Evolutionary conservation across 1,140 invertebrate species (phyloP).

Genomic region (Brachionus asplanchnoidis): DNA sequence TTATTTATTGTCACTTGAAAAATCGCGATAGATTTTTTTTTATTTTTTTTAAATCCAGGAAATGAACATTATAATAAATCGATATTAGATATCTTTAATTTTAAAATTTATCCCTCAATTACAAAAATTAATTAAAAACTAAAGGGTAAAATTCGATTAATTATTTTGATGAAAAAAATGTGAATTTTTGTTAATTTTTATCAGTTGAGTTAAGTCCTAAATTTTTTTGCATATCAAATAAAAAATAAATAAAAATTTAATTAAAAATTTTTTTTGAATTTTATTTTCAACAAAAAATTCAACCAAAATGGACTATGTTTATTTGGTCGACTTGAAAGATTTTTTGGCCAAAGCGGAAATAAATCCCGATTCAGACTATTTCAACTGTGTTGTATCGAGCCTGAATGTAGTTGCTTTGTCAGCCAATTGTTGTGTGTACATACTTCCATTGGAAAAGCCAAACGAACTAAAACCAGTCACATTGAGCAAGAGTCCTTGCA

Average conservation of each 20-base stretch:
- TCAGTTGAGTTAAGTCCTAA: no score
- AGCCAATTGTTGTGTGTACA: conserved; percentile 4
- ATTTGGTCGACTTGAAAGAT: conserved; percentile 23
- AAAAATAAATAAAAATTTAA: background rate
- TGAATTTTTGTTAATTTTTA: background rate
- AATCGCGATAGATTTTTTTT: background rate
- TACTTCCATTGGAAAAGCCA: conserved; percentile 36
- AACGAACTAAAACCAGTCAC: conserved; percentile 26
- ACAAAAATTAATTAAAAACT: background rate
- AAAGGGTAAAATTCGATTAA: background rate
- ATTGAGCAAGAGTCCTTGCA: background rate
- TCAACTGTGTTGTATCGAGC: background rate
- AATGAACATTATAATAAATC: background rate
- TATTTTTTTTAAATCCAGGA: background rate
- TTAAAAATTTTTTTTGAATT: background rate
- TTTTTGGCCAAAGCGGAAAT: conserved; percentile 2
- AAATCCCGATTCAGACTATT: background rate
- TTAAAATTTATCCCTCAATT: background rate
- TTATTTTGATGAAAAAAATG: background rate
- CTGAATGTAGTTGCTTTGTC: background rate
- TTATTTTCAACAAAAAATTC: background rate
- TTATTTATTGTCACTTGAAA: background rate
- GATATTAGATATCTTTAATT: background rate
- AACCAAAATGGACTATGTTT: conserved; percentile 22
- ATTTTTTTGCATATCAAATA: background rate